These are phyloP conservation scores for Drosophila subobscura DNA, from an alignment of 1,140 invertebrate species.

Conservation along the genomic window DNA sequence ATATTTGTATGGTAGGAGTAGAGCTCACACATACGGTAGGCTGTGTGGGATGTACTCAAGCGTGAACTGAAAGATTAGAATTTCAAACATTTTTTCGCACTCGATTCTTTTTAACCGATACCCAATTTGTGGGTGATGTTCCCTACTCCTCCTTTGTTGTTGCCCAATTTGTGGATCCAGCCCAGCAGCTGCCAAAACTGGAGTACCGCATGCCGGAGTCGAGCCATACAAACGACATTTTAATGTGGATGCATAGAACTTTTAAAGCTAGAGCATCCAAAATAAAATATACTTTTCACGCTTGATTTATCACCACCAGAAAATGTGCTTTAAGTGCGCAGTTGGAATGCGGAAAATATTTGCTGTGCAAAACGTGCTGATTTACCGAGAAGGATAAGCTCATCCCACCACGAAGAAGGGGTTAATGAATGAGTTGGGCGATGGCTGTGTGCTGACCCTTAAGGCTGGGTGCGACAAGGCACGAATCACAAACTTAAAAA, in stretches of 20 bases:
- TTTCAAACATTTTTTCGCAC: conserved; percentile 68
- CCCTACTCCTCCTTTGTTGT: conserved; percentile 19
- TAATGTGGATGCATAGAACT: conserved; percentile 46
- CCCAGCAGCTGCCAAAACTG: conserved; percentile 62
- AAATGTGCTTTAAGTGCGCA: conserved; percentile 43
- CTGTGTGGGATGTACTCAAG: conserved; percentile 58
- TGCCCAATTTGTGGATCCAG: conserved; percentile 67
- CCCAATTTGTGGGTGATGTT: conserved; percentile 36
- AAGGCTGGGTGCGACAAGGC: conserved; percentile 22
- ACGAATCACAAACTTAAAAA: conserved; percentile 22
- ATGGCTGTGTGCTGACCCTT: conserved; percentile 9
- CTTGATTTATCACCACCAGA: conserved; percentile 49
- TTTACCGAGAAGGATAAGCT: conserved; percentile 40
- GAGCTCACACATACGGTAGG: neutral
- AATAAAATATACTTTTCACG: conserved; percentile 40
- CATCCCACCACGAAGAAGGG: conserved; percentile 20
- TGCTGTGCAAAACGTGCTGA: conserved; percentile 38
- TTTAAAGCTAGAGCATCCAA: conserved; percentile 44
- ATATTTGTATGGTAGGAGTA: conserved; percentile 28
- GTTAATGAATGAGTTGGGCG: conserved; percentile 29
- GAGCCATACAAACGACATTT: conserved; percentile 39
- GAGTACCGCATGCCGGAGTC: conserved; percentile 21
- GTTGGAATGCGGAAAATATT: conserved; percentile 2
- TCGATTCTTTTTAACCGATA: conserved; percentile 45
- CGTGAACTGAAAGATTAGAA: conserved; percentile 76